Evolutionary conservation across 2,888 invertebrate genomes (phyloP), one percentile per base, ranked within the genome.

Genomic region (Oegoconia quadripuncta): DNA sequence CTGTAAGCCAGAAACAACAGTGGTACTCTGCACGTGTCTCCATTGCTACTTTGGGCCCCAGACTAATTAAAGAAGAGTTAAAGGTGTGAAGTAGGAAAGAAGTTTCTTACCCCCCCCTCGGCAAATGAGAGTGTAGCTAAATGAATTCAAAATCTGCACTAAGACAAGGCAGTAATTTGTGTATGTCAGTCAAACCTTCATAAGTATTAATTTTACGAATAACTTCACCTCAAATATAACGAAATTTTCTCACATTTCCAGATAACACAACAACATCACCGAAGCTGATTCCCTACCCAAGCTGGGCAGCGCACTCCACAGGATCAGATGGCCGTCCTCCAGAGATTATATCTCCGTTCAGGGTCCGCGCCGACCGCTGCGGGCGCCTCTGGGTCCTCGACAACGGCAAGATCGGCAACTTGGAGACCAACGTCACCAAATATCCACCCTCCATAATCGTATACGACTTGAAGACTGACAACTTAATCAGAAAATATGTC

Each of bases 341-440:
- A 1, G 93, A 93, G 64, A 89, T 94, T 34, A 89, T 94, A 0
- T 94, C 94, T 0, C 92, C 94, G 0, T 94, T 93, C 71, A 84
- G 94, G 5, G 81, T 93, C 1, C 87, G 93, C 0, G 93, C 93
- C 1, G 95, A 95, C 67, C 89, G 89, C 33, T 95, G 95, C 65
- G 92, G 91, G 9, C 89, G 94, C 0, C 89, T 95, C 0, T 95
- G 95, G 95, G 93, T 94, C 7, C 66, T 95, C 29, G 95, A 95
- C 64, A 92, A 92, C 1, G 94, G 95, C 0, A 88, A 91, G 25
- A 84, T 90, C 0, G 91, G 92, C 41, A 88, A 91, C 30, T 64
- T 92, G 2, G 87, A 75, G 30, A 54, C 50, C 52, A 88, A 65
- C 68, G 83, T 75, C 29, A 88, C 76, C 0, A 88, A 83, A 63